Base-by-base conservation (phyloP, 64 coral and sea anemone genomes). In the Anthopleura sola region DNA sequence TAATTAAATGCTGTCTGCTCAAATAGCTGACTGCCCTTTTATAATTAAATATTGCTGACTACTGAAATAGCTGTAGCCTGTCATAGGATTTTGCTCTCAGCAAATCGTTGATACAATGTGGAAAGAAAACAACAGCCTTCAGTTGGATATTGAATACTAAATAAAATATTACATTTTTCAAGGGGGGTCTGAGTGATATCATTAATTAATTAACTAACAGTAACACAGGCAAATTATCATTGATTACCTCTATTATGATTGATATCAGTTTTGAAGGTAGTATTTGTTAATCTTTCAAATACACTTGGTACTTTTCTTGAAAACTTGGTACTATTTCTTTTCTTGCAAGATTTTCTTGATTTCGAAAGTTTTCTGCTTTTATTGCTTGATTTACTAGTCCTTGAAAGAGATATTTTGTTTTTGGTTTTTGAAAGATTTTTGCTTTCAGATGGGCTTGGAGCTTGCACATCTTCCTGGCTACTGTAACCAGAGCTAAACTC, bases 271-370 rank as follows among this genome's bases (percentile, higher is more conserved):
- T 32, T 71, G 31, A 71, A 31, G 3, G 76, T 79, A 46, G 18
- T 48, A 3, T 79, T 79, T 46, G 76, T 58, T 80, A 90, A 60
- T 90, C 88, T 90, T 58, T 82, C 49, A 60, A 90, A 90, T 36
- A 90, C 39, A 60, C 88, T 51, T 55, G 29, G 36, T 36, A 75
- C 66, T 84, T 84, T 90, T 4, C 15, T 21, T 33, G 68, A 84
- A 33, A 5, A 24, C 44, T 79, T 79, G 19, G 18, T 12, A 48
- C 83, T 90, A 32, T 56, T 76, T 29, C 82, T 84, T 84, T 57
- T 78, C 68, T 60, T 90, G 15, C 21, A 18, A 37, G 88, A 37
- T 55, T 85, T 90, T 24, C 82, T 90, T 38, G 62, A 31, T 76
- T 60, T 77, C 29, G 26, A 75, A 19, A 36, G 32, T 89, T 76